Conservation (phyloP, 2,888 invertebrate species). For the Chloromyia formosa region DNA sequence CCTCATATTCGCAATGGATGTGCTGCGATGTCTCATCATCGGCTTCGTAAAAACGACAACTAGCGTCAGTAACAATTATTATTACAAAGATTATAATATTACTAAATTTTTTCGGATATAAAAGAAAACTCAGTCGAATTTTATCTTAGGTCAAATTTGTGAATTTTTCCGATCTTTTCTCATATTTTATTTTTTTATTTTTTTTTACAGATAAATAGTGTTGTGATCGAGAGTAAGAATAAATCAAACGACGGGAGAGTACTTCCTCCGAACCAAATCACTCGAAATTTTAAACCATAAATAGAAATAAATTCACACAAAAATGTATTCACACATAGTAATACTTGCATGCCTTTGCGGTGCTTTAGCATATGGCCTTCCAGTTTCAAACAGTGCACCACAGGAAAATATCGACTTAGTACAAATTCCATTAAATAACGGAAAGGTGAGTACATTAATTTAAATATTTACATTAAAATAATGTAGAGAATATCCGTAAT, state of each 20-base stretch:
- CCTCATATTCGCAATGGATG: no score
- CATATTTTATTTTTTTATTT: not conserved
- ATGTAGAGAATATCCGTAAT: no score
- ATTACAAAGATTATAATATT: no score
- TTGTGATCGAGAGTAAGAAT: not conserved
- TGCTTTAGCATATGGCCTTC: conserved; percentile 57
- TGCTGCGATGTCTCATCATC: no score
- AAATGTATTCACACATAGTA: conserved; percentile 56
- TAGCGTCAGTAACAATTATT: no score
- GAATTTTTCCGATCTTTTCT: no score
- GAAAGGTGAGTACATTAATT: conserved; percentile 59
- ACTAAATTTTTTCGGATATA: no score
- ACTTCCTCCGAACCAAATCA: not conserved
- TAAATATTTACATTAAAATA: not conserved
- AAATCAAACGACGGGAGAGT: not conserved
- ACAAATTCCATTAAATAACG: conserved; percentile 62
- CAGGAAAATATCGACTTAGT: conserved; percentile 60
- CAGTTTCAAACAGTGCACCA: conserved; percentile 57
- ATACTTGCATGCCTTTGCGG: conserved; percentile 57
- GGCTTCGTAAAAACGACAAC: no score
- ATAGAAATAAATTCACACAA: conserved; percentile 51
- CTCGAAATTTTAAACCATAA: no score
- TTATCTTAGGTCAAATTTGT: no score
- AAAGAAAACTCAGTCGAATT: no score
- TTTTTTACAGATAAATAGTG: conserved; percentile 29